Evolutionary conservation across 2,113 vertebrate genomes (phyloP).

Genomic region (Anhinga anhinga): DNA sequence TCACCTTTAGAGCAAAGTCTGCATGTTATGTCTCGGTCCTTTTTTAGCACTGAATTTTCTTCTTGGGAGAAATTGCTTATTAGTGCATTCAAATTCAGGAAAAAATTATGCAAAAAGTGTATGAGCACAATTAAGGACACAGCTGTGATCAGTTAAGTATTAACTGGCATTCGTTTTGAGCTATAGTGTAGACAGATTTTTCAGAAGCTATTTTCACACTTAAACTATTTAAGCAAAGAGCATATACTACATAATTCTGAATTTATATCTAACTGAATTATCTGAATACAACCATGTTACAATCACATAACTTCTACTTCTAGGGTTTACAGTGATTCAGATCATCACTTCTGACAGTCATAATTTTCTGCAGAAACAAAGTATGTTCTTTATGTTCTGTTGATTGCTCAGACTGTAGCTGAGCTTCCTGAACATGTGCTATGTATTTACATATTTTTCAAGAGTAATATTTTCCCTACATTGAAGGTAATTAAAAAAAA

Average conservation of each 20-base stretch:
- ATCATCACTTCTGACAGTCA: not conserved
- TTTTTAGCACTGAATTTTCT: not conserved
- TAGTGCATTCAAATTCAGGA: not conserved
- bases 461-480: not conserved
- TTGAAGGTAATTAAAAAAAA: not conserved
- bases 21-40: rapidly evolving
- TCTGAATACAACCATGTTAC: not conserved
- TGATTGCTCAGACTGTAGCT: not conserved
- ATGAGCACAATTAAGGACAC: not conserved
- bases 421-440: not conserved
- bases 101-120: not conserved
- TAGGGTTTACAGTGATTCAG: not conserved
- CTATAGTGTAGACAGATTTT: not conserved
- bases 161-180: not conserved
- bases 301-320: not conserved
- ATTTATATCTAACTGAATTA: not conserved
- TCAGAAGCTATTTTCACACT: not conserved
- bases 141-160: not conserved
- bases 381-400: not conserved
- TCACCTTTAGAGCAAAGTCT: not conserved
- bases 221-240: not conserved
- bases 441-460: not conserved
- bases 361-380: not conserved
- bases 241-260: not conserved
- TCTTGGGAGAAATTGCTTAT: not conserved